Base-by-base conservation (phyloP, 2,888 invertebrate species). In the Girardia tigrina region DNA sequence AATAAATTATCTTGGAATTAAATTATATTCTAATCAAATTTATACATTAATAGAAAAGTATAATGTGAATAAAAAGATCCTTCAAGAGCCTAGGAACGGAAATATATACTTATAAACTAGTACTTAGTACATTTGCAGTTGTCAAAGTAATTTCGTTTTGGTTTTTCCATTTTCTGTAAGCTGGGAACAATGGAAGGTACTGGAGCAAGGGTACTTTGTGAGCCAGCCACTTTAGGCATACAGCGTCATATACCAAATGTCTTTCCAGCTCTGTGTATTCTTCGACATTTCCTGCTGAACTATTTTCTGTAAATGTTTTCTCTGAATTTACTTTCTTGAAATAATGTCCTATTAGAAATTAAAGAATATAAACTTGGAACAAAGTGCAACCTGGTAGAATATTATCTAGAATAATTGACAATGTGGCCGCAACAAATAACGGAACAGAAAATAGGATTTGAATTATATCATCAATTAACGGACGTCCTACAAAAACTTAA, bases 381-480 rank as follows among this genome's bases (percentile, higher is more conserved):
- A n/a, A n/a, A n/a, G n/a, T n/a, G n/a, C 26, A 78, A 81, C 83
- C 83, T 78, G 82, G 82, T 28, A 83, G 80, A 6, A 82, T 83
- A 78, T 85, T 86, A 78, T 86, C 86, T 42, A 86, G 79, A 29
- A 85, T 76, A 76, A 84, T 84, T 0, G 84, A 86, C 6, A 82
- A 70, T 0, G 83, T 71, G 0, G 86, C 86, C 2, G 85, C 86
- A 4, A 85, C 82, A 78, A 86, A 83, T 83, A 83, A 82, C 76
- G 79, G 80, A 16, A 82, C 83, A n/a, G 82, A 80, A 4, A 82
- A 76, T 0, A 83, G 78, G 0, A 83, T 82, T 14, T 78, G 76
- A 27, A 82, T 75, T 12, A 79, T 78, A 71, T 81, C 80, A 73
- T 81, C 79, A 2, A 80, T 70, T 27, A 79, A 79, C 0, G 77